Evolutionary conservation across 2,113 vertebrate genomes (phyloP).

Genomic region (Pollachius pollachius): DNA sequence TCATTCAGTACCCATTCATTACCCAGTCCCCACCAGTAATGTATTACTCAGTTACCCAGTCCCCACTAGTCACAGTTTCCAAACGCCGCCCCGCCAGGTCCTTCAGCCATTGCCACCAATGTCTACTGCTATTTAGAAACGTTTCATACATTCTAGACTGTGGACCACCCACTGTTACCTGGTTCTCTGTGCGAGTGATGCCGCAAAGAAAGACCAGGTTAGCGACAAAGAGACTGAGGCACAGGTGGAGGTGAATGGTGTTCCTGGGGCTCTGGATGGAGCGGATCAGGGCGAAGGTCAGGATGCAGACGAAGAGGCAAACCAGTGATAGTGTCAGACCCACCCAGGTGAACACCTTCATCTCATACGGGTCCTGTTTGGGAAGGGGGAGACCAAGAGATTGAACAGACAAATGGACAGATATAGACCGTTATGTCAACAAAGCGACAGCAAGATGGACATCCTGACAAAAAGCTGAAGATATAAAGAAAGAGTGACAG

Average conservation of each 20-base stretch:
- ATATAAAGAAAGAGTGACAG: too few species aligned
- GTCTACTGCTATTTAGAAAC: too few species aligned
- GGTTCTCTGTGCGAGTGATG: conserved; percentile 60
- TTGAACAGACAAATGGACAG: background rate
- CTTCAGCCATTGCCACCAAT: too few species aligned
- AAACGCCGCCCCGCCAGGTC: too few species aligned
- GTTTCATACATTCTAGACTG: too few species aligned
- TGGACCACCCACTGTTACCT: conserved; percentile 51
- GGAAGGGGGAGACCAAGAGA: background rate
- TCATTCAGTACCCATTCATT: too few species aligned
- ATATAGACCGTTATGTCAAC: too few species aligned
- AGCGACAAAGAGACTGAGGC: conserved; percentile 81
- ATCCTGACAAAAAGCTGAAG: too few species aligned
- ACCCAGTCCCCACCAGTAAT: too few species aligned
- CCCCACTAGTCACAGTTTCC: too few species aligned
- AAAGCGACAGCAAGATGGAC: too few species aligned
- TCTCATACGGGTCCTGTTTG: conserved; percentile 64
- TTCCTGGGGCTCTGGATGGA: conserved; percentile 80
- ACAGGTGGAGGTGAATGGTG: conserved; percentile 85
- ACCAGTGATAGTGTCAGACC: conserved; percentile 77
- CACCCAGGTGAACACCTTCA: conserved; percentile 76
- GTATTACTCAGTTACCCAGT: too few species aligned
- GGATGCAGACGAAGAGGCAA: conserved; percentile 79
- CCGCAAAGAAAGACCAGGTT: conserved; percentile 77
- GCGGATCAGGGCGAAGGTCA: conserved; percentile 80